Evolutionary conservation across 2,888 invertebrate species (phyloP), one percentile per base, ranked within the genome.

Genomic region (Spilosoma lubricipeda): DNA sequence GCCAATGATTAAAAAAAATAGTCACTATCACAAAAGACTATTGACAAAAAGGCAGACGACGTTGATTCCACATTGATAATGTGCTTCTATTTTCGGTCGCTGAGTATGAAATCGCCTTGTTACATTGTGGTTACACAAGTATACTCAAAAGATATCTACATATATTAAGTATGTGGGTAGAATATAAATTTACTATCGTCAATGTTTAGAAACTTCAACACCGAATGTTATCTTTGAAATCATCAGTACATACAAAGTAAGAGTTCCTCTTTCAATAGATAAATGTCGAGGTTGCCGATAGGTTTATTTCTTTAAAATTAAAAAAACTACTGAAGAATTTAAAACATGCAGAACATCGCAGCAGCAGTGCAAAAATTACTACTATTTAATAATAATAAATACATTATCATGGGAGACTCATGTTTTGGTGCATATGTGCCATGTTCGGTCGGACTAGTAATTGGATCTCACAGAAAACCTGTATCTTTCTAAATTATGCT

Each of bases 31-130:
- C 92, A 92, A 92, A 87, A 87, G 90, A 87, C 76, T 83, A 83
- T 82, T 87, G 82, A 86, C 88, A 89, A 90, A 84, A 88, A 89
- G 84, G 80, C 88, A 88, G 87, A 88, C 87, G 85, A 84, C 79
- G 80, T 80, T 75, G 93, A 93, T 94, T 82, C 82, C 82, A 77
- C 74, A 69, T 59, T 74, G 93, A 92, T 93, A 92, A 85, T 75
- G 70, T 70, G 73, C 48, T 78, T 90, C 93, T 93, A 93, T 93
- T 92, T 93, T 90, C 81, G 90, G 88, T 85, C 80, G 81, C 73
- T 83, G 76, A 81, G 85, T 87, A 88, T 79, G 88, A 90, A 90
- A 90, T 89, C 83, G 87, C 87, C 85, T 87, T 80, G 79, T 79
- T 80, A 82, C 81, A 80, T 82, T 87, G 90, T 76, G 23, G 64